Conservation (phyloP, 2,888 invertebrate species). For the Panopea generosa region DNA sequence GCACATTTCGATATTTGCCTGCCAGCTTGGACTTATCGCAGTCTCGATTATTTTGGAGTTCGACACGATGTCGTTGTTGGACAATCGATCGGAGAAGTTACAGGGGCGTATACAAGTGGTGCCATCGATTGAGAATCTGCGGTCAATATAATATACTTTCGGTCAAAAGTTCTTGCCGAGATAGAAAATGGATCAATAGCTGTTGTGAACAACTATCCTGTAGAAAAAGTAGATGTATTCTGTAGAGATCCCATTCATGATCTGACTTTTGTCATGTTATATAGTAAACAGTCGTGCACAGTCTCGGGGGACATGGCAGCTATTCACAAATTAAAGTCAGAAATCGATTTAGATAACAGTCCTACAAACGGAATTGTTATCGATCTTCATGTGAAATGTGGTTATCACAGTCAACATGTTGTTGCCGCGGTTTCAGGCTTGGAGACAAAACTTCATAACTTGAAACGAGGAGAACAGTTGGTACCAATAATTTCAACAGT, state of each 20-base stretch:
- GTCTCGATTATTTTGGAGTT: slow-evolving; percentile 64
- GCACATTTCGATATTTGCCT: slow-evolving; percentile 71
- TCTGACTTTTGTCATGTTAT: slow-evolving; percentile 63
- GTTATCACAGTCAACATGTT: slow-evolving; percentile 71
- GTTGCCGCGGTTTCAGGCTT: slow-evolving; percentile 1
- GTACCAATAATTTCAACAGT: slow-evolving; percentile 27
- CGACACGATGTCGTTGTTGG: slow-evolving; percentile 65
- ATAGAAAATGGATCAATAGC: slow-evolving; percentile 64
- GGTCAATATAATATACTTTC: slow-evolving; percentile 64
- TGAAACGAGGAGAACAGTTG: too few species aligned
- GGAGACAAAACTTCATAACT: too few species aligned
- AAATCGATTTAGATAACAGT: slow-evolving; percentile 9
- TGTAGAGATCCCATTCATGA: slow-evolving; percentile 12
- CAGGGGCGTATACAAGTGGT: slow-evolving; percentile 67
- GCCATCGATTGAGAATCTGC: slow-evolving; percentile 59
- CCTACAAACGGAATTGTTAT: slow-evolving; percentile 11
- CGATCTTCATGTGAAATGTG: slow-evolving; percentile 65
- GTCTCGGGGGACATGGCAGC: slow-evolving; percentile 64
- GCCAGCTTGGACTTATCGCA: slow-evolving; percentile 61
- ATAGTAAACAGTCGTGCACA: slow-evolving; percentile 60
- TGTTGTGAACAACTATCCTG: slow-evolving; percentile 53
- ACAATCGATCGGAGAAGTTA: slow-evolving; percentile 73
- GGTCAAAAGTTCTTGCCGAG: slow-evolving; percentile 50
- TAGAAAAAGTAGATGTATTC: slow-evolving; percentile 32
- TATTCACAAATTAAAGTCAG: slow-evolving; percentile 49